phyloP scores from a whole-genome alignment of 35 echinoderm and acorn worm species.

The Ophioderma brevispina region DNA sequence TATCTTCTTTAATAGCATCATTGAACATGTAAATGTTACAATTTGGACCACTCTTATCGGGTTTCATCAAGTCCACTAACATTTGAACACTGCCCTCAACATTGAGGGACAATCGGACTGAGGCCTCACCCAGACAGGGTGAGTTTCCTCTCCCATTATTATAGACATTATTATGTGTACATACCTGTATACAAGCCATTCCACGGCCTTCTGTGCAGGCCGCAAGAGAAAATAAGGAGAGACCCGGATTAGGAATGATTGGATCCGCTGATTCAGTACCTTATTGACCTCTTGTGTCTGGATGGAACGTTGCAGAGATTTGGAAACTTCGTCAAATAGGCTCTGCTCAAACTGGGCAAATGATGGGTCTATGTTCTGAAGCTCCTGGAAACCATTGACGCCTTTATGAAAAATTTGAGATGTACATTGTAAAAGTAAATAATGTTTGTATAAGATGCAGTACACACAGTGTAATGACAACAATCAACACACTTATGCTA shows the following conservation, averaged over 20 bases:
- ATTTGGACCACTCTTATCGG: too few species aligned
- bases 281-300: constrained; percentile 84
- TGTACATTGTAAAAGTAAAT: background rate
- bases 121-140: too few species aligned
- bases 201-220: constrained; percentile 91
- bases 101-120: too few species aligned
- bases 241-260: constrained; percentile 61
- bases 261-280: constrained; percentile 78
- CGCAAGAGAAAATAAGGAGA: constrained; percentile 88
- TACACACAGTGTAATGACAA: background rate
- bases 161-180: too few species aligned
- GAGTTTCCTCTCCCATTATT: too few species aligned
- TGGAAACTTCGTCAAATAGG: constrained; percentile 87
- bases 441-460: background rate
- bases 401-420: constrained; percentile 41
- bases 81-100: too few species aligned
- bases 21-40: too few species aligned
- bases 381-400: constrained; percentile 91
- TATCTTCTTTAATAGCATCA: too few species aligned
- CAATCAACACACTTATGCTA: too few species aligned
- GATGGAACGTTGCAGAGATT: constrained; percentile 81
- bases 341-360: constrained; percentile 88
- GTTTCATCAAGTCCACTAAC: too few species aligned
- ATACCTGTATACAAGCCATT: constrained; percentile 93
- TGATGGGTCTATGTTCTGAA: constrained; percentile 68